Percentiles rank a stretch among this genome's conserved stretches.
Evolutionary conservation across 2,797 vertebrate genomes (phyloP).

Genomic region (Sternarchorhynchus goeldii): DNA sequence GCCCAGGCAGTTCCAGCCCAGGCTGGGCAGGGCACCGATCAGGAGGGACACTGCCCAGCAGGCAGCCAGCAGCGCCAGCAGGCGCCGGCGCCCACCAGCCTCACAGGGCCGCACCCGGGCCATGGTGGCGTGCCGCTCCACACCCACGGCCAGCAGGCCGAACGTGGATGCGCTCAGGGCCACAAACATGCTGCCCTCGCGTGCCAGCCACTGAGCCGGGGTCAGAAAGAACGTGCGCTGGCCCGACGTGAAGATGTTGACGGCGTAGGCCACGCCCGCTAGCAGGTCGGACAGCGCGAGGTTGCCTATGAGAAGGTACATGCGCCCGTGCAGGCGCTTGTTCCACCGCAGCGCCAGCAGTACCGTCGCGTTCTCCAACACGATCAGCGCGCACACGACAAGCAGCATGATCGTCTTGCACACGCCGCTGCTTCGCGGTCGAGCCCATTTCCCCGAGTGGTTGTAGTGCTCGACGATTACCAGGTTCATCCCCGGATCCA

Average conservation of each 20-base stretch:
- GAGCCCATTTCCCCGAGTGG: constrained; percentile 76
- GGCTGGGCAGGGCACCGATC: constrained; percentile 74
- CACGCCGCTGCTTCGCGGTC: constrained; percentile 52
- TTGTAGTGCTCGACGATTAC: constrained; percentile 77
- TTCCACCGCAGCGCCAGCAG: constrained; percentile 77
- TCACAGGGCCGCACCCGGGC: constrained; percentile 77
- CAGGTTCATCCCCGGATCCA: constrained; percentile 71
- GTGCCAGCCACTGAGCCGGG: constrained; percentile 73
- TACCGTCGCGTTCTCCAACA: constrained; percentile 78
- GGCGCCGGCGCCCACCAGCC: constrained; percentile 71
- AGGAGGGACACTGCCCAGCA: constrained; percentile 79
- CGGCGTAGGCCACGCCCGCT: constrained; percentile 78
- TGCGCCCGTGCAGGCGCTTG: constrained; percentile 80
- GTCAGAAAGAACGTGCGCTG: constrained; percentile 74
- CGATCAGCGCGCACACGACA: constrained; percentile 75
- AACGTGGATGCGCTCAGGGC: constrained; percentile 81
- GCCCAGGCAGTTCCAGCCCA: constrained; percentile 80
- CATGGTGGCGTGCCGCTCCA: constrained; percentile 82
- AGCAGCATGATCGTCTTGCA: constrained; percentile 72
- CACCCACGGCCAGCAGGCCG: constrained; percentile 80
- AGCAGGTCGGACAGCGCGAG: constrained; percentile 80
- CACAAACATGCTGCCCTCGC: constrained; percentile 82
- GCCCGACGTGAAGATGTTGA: constrained; percentile 80
- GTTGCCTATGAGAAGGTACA: constrained; percentile 81
- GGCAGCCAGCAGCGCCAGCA: constrained; percentile 72